Evolutionary conservation across 2,888 invertebrate genomes (phyloP), one percentile per base, ranked within the genome.

Genomic region (Thera britannica): DNA sequence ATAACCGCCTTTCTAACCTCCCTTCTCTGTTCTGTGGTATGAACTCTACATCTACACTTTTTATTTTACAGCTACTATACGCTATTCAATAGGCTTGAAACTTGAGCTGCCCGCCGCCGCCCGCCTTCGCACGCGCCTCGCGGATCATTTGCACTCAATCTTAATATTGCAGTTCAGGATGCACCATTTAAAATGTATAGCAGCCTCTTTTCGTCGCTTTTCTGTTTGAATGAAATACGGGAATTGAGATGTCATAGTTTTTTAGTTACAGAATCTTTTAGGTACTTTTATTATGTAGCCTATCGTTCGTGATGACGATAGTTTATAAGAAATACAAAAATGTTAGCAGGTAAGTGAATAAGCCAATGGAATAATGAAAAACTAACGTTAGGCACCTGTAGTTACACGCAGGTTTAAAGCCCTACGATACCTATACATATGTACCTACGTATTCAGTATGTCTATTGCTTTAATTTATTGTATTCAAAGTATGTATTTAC

Each of bases 71-170:
- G 75, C 62, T 71, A 77, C 72, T 83, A 83, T 58, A 54, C 76
- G 3, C 64, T 73, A 67, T 72, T 23, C 23, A 23, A 23, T 23
- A 23, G 23, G 23, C 23, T 23, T 75, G 75, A 62, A 91, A 92
- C 82, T 64, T 79, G 86, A 92, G 81, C 44, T 9, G 44, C 44
- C 38, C 44, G 44, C 80, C 78, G 82, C 80, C 79, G 82, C 77
- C 79, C 82, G 77, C 70, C 69, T 74, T 84, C 83, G 89, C 90
- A 88, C 92, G 92, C 89, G 90, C 89, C 87, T 82, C 82, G 76
- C 87, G 92, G 84, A 73, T 84, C 91, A 92, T 92, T 92, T 90
- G 83, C 90, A 84, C 84, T 87, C 90, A 90, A 92, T 92, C 90
- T 92, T 90, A 91, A 91, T 90, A 90, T 87, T 85, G 86, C 90